Evolutionary conservation across 2,888 invertebrate species (phyloP), one percentile per base, ranked within the genome.

Genomic region (Aplocera efformata): DNA sequence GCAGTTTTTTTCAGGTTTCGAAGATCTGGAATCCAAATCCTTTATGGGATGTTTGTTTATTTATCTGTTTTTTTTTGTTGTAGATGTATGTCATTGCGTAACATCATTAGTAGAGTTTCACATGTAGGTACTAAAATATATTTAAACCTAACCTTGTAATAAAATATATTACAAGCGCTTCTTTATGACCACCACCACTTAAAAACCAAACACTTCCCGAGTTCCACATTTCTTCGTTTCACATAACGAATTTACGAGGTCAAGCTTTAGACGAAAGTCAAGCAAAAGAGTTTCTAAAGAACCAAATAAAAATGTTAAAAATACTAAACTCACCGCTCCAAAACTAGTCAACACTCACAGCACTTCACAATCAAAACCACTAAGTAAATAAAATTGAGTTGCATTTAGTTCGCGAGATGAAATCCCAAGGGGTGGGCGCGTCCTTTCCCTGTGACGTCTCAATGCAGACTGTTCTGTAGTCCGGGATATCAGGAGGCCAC

Each of bases 391-490:
- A 31, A n/a, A 10, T 32, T 23, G 27, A 36, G 27, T 49, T 46
- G 5, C 44, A 55, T 50, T 53, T 53, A 53, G 49, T 58, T 57
- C 62, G 64, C 65, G 63, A 63, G 66, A 63, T 62, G 45, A 39
- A 50, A 50, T 55, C 47, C 40, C 42, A 38, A 43, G 47, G 37
- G 43, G 32, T 27, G 23, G 38, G 43, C 53, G 65, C 80, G 76
- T 67, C 73, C 60, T 61, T 40, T 59, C 56, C 53, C 56, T 47
- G 50, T 64, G 58, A 60, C 57, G 67, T 60, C 69, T 67, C 64
- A 55, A 54, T 61, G 57, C 59, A 67, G 74, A 81, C 84, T 82
- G 77, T 27, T 31, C 39, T 44, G 39, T 31, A 29, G 23, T 60
- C 64, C 67, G 63, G 60, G 74, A 72, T 65, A 64, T 72, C 63